Evolutionary conservation across 1,140 invertebrate genomes (phyloP), one percentile per base, ranked within the genome.

Genomic region (Harlomillsia oculata): DNA sequence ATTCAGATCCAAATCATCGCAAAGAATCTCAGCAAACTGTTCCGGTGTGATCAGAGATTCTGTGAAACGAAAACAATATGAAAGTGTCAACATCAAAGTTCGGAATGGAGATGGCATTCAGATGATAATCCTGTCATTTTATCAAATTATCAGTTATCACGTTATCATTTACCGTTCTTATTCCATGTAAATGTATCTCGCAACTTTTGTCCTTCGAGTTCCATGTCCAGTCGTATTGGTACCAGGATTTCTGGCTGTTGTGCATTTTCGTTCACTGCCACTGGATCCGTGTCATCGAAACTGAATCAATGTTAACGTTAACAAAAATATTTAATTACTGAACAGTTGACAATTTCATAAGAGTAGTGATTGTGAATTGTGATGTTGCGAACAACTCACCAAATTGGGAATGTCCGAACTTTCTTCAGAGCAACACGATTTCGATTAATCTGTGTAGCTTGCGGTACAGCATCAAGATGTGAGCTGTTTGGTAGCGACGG

Each of bases 121-220:
- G 14, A 5, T 20, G 21, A n/a, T 34, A 30, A 8, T 25, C 30
- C 8, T n/a, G 32, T n/a, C n/a, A n/a, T n/a, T n/a, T n/a, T n/a
- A n/a, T n/a, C n/a, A n/a, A n/a, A n/a, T 34, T 14, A 6, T 48
- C 13, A 34, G 8, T 34, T 34, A n/a, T 20, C 29, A n/a, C n/a
- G n/a, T n/a, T n/a, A 58, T 56, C 21, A 56, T 48, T 62, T 71
- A 92, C 89, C 91, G 79, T 97, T 97, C 78, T 95, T 97, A 70
- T 98, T 98, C 94, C 94, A 98, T n/a, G 93, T 97, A 67, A 99
- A 98, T 41, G 93, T 97, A 69, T 98, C 94, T 60, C 93, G 75
- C 8, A 98, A 76, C 74, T 99, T 99, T 70, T 97, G 93, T 0
- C 96, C 96, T 70, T 99, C 97, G 68, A 99, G 87, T 75, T 99